phyloP scores from a whole-genome alignment of 53 echinoderm and acorn worm species.

The Antedon mediterranea region DNA sequence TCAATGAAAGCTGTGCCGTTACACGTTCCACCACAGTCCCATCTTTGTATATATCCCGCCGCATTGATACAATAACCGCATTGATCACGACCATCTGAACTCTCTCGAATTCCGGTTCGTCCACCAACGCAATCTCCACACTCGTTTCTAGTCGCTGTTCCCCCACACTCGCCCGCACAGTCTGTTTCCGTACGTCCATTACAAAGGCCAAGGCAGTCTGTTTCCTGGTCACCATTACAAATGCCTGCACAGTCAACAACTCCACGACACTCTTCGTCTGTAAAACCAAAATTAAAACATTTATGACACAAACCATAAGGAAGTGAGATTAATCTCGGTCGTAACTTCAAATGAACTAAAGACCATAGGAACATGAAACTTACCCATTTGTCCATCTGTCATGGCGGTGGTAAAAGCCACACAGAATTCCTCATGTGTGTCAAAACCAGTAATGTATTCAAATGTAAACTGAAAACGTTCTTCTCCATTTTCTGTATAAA shows the following conservation, averaged over 20 bases:
- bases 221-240: slow-evolving; percentile 37
- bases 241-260: slow-evolving; percentile 59
- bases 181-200: slow-evolving; percentile 36
- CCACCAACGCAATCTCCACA: slow-evolving; percentile 81
- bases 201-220: slow-evolving; percentile 52
- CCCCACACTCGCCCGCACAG: slow-evolving; percentile 57
- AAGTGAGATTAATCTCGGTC: neutral
- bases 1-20: slow-evolving; percentile 51
- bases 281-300: neutral
- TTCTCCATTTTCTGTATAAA: neutral
- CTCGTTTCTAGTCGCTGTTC: slow-evolving; percentile 53
- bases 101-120: slow-evolving; percentile 27
- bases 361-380: neutral
- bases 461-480: neutral
- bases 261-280: slow-evolving; percentile 50
- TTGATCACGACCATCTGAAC: slow-evolving; percentile 45
- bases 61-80: slow-evolving; percentile 46
- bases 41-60: slow-evolving; percentile 34
- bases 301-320: neutral
- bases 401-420: slow-evolving; percentile 26
- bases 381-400: slow-evolving; percentile 49
- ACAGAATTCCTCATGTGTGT: slow-evolving; percentile 19
- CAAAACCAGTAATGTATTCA: slow-evolving; percentile 30
- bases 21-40: slow-evolving; percentile 75
- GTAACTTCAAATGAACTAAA: neutral